Evolutionary conservation across 2,113 vertebrate genomes (phyloP), one percentile per base, ranked within the genome.

Genomic region (Boulengerochromis microlepis): DNA sequence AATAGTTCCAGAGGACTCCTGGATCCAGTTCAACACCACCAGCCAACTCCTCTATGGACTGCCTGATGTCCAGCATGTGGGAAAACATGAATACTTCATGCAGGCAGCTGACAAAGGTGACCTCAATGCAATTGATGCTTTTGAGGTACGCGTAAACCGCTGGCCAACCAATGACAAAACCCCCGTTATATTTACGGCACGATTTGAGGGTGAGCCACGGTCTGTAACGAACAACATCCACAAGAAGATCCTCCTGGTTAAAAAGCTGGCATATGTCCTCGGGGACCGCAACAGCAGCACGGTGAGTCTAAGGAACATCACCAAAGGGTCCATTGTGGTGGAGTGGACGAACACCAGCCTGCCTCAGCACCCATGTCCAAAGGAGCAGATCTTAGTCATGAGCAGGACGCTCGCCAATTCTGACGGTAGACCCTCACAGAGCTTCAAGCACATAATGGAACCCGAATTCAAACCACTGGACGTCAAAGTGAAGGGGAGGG

Each of bases 21-120:
- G 99, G 98, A 98, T 99, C 24, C 98, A 98, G 93, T 99, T 99
- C 90, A 99, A 99, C 90, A 98, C 97, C 94, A 98, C 98, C 54
- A 99, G 98, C 95, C 98, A 99, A 87, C 97, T 99, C 6, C 97
- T 99, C 90, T 99, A 99, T 0, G 99, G 99, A 80, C 95, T 99
- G 64, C 98, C 99, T 0, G 97, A 99, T 74, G 94, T 61, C 82
- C 95, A 52, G 22, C 97, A 99, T 4, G 93, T 97, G 1, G 98
- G 98, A 5, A 98, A 98, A 85, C 99, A 99, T 0, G 98, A 99
- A 86, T 99, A 98, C 76, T 99, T 98, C 94, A 97, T 99, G 97
- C 98, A 99, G 0, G 99, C 99, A 0, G 97, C 98, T 0, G 98
- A 99, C 90, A 99, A 99, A 90, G 98, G 98, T 0, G 98, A 98